phyloP scores from a whole-genome alignment of 37 sponge, comb jelly and placozoan species.

The Ephydatia muelleri region DNA sequence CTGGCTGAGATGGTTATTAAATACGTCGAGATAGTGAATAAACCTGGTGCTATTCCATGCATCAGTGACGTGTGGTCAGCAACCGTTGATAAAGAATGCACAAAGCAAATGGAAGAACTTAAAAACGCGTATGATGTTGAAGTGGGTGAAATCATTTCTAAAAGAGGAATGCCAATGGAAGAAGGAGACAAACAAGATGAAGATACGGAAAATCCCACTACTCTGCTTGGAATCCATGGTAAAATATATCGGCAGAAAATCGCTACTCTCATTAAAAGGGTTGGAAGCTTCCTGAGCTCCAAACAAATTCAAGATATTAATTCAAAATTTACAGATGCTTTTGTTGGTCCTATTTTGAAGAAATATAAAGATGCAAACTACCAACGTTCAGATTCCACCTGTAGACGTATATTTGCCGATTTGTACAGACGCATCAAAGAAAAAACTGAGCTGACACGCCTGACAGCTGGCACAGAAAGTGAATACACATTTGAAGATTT shows the following conservation, averaged over 20 bases:
- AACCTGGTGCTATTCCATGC: constrained; percentile 27
- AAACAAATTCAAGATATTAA: too few relatives aligned
- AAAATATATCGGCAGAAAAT: background rate
- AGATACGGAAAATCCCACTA: background rate
- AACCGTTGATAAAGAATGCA: background rate
- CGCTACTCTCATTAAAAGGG: background rate
- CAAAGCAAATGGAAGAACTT: background rate
- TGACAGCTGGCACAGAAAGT: too few relatives aligned
- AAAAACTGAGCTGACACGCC: too few relatives aligned
- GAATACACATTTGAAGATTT: too few relatives aligned
- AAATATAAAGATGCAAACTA: too few relatives aligned
- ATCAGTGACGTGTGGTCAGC: constrained; percentile 25
- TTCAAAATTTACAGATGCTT: too few relatives aligned
- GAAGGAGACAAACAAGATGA: background rate
- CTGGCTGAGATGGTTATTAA: constrained; percentile 7
- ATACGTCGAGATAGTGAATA: constrained; percentile 26
- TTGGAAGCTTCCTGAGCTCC: constrained; percentile 2
- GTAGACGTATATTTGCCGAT: too few relatives aligned
- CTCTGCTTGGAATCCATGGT: constrained; percentile 34
- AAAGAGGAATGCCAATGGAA: constrained; percentile 25
- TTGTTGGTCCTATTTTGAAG: too few relatives aligned
- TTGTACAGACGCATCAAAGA: too few relatives aligned
- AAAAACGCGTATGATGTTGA: constrained; percentile 15
- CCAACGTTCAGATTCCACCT: too few relatives aligned
- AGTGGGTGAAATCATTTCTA: background rate